Base-by-base conservation (phyloP, 1,140 invertebrate genomes). In the Macrosteles quadrilineatus region DNA sequence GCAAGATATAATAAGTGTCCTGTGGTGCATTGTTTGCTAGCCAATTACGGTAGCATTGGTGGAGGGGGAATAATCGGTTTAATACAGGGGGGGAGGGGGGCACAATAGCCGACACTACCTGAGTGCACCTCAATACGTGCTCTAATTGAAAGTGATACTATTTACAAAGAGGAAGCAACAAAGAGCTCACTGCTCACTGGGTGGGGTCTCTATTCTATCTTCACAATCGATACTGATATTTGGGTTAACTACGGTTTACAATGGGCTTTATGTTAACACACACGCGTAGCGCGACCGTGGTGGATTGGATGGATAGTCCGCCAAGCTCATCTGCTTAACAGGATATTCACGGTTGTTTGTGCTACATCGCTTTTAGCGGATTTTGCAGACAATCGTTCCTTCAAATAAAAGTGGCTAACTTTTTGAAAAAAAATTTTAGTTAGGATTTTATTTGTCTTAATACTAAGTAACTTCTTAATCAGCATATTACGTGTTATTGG, bases 211-310 rank as follows among this genome's bases (percentile, higher is more conserved):
- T 21, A 50, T 50, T 50, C 47, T 50, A n/a, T 4, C 47, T 50
- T 19, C 47, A 50, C 47, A 50, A 50, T 50, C 47, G 47, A 50
- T 50, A 50, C 47, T 50, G 47, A 50, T 50, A 50, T 50, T 50
- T 50, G 47, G 47, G 47, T 50, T 50, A 50, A 50, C 47, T 50
- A 50, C 47, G 47, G 47, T 6, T 17, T 9, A 50, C 47, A 50
- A 50, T 50, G 47, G 47, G 47, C 47, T 50, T 50, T 50, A 50
- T 50, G 47, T 50, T 50, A 50, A 50, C 47, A 50, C 47, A 50
- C n/a, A 50, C 47, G n/a, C 47, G 47, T n/a, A n/a, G 47, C 47
- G 14, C 47, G 47, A 36, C 32, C 32, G 32, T 36, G 32, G 32
- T 36, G 32, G 32, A 36, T 36, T 4, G 32, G 32, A 36, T 36